A percentile compares a stretch with the other conserved stretches of the same genome.
These are phyloP conservation scores for Ethmia dodecea DNA, from an alignment of 2,888 invertebrate genomes.

Conservation along the genomic window DNA sequence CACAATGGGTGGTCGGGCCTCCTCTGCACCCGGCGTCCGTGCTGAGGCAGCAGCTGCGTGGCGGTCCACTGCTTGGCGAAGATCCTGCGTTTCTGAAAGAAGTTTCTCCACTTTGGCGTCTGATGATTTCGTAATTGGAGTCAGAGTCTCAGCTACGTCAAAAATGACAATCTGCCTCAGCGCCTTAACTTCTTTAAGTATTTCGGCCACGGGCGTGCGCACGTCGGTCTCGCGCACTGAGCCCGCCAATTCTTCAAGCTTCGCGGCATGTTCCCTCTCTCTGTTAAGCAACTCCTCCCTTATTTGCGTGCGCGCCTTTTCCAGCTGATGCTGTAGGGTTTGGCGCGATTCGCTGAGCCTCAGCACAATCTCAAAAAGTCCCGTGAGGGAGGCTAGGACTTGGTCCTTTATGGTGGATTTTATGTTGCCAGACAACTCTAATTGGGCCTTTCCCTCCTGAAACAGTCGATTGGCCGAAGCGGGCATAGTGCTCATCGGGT, in stretches of 20 bases:
- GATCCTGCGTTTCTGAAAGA: too few relatives aligned
- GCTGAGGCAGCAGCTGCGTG: too few relatives aligned
- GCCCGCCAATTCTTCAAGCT: neutral
- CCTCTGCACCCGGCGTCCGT: too few relatives aligned
- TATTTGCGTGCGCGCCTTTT: neutral
- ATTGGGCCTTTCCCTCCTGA: neutral
- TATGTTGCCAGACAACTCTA: neutral
- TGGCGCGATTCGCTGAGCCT: neutral
- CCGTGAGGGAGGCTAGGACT: neutral
- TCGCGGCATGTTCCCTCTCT: neutral
- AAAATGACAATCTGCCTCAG: too few relatives aligned
- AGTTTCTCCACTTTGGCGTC: neutral
- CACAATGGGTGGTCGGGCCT: too few relatives aligned
- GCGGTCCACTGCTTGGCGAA: too few relatives aligned
- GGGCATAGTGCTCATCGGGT: too few relatives aligned
- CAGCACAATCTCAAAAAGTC: neutral
- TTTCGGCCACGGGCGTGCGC: too few relatives aligned
- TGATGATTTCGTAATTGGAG: neutral
- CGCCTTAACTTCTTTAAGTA: too few relatives aligned
- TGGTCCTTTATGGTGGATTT: neutral
- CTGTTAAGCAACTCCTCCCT: neutral
- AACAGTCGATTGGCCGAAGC: conserved; percentile 2
- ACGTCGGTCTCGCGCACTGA: neutral
- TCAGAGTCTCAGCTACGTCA: too few relatives aligned
- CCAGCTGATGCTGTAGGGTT: neutral